Evolutionary conservation across 2,797 vertebrate species (phyloP), one percentile per base, ranked within the genome.

Genomic region (Nasua narica): DNA sequence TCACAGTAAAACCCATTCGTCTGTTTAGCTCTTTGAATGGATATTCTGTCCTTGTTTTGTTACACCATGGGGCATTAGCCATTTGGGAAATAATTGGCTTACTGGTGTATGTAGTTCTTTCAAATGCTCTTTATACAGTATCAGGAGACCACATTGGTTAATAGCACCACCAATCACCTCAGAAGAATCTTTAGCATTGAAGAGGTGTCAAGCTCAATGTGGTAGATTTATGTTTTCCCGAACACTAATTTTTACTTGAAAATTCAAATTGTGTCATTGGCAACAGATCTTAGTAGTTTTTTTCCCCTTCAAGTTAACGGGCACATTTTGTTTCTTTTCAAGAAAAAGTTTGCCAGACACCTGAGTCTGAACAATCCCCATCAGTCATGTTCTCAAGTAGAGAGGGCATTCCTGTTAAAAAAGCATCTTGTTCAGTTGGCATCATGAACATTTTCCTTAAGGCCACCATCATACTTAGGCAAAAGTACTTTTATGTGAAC

Each of bases 41-140:
- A 21, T 82, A 12, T 32, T 92, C 82, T 70, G 50, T 56, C 37
- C 14, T 1, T 93, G 37, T 8, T 19, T 69, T 82, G 67, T 77
- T 70, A 65, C 2, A 35, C 52, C 18, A 74, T 12, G 4, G 7
- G 5, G 8, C 60, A 89, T 37, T 56, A 50, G 19, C 9, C 43
- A 70, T 84, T 90, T 93, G 56, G 43, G 87, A 93, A 96, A 69
- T 54, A 83, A 86, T 50, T 89, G 12, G 50, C 89, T 85, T n/a
- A 72, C 58, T 79, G 87, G 92, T 87, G 52, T 91, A 83, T 65
- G 50, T 25, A 72, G 35, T 37, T 86, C 50, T 78, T 95, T 90
- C 79, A 79, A 91, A 56, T 84, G 23, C 70, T 79, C 10, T 91
- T 89, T 83, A 56, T 27, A 46, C 3, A 89, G 43, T 50, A 65